phyloP scores from a whole-genome alignment of 2,113 vertebrate species.

The Scomber colias region DNA sequence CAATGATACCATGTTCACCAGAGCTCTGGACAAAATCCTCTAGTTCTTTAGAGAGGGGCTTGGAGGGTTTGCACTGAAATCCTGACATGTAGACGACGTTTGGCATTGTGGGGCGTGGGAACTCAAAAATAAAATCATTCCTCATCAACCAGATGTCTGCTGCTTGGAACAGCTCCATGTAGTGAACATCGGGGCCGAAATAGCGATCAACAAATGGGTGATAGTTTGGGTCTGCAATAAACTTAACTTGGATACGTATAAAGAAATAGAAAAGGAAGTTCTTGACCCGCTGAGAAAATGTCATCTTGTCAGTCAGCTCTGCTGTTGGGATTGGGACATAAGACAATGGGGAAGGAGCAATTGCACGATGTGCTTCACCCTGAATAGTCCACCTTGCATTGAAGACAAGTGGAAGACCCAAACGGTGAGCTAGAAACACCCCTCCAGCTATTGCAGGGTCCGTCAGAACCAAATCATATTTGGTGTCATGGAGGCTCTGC shows the following conservation, averaged over 20 bases:
- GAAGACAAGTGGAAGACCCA: conserved; percentile 71
- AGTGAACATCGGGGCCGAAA: conserved; percentile 65
- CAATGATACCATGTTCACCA: conserved; percentile 71
- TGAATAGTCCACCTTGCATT: conserved; percentile 73
- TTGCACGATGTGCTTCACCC: conserved; percentile 56
- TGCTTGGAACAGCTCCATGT: conserved; percentile 76
- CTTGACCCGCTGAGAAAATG: conserved; percentile 45
- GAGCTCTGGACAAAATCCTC: conserved; percentile 72
- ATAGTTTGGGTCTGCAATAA: conserved; percentile 40
- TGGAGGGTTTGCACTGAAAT: conserved; percentile 78
- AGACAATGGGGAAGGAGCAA: conserved; percentile 68
- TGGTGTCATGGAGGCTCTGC: conserved; percentile 51
- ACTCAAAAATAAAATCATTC: conserved; percentile 77
- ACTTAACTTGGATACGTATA: conserved; percentile 18
- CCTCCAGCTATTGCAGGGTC: conserved; percentile 58
- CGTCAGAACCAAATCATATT: conserved; percentile 69
- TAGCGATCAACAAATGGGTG: conserved; percentile 64
- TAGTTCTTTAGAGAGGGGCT: conserved; percentile 67
- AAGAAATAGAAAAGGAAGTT: conserved; percentile 53
- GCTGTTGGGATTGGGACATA: conserved; percentile 50
- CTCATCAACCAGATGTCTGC: conserved; percentile 80
- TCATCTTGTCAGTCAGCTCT: conserved; percentile 74
- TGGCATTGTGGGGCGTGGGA: conserved; percentile 77
- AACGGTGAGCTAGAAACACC: conserved; percentile 49
- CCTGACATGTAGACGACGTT: conserved; percentile 76